Evolutionary conservation across 2,113 vertebrate species (phyloP).

Genomic region (Megalops atlanticus): DNA sequence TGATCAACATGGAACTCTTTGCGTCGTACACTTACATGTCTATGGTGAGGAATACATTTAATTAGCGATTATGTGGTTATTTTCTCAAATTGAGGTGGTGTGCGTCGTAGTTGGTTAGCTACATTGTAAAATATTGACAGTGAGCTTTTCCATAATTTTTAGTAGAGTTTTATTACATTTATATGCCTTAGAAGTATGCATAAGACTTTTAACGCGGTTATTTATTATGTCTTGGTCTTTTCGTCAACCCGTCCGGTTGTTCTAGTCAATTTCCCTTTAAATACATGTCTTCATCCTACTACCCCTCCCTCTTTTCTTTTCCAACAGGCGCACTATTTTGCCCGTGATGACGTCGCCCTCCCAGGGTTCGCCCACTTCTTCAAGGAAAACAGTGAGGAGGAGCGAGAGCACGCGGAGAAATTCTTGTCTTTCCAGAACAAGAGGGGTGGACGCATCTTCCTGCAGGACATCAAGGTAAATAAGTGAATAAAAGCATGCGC

Average conservation of each 20-base stretch:
- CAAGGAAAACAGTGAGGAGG: constrained; percentile 73
- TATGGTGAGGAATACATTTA: constrained; percentile 68
- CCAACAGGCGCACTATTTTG: constrained; percentile 77
- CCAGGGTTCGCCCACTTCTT: constrained; percentile 83
- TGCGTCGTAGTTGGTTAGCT: not conserved
- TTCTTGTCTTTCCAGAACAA: constrained; percentile 83
- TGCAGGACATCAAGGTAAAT: constrained; percentile 78
- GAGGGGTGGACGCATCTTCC: constrained; percentile 79
- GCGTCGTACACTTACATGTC: constrained; percentile 83
- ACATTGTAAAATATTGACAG: not conserved
- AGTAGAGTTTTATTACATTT: too few species aligned
- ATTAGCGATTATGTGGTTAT: not conserved
- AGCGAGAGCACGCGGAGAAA: constrained; percentile 79
- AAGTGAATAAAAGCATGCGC: too few species aligned
- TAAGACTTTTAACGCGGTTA: too few species aligned
- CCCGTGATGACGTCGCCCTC: constrained; percentile 84
- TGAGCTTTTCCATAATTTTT: too few species aligned
- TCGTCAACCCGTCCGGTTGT: too few species aligned
- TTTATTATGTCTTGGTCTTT: too few species aligned
- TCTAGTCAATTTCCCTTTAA: too few species aligned
- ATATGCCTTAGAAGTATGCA: too few species aligned
- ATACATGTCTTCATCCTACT: not conserved
- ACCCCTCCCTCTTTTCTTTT: not conserved
- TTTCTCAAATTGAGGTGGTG: not conserved
- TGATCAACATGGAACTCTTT: constrained; percentile 83